A percentile compares a stretch with the other conserved stretches of the same genome.
phyloP scores from a whole-genome alignment of 2,888 invertebrate genomes.

The Cabera pusaria region DNA sequence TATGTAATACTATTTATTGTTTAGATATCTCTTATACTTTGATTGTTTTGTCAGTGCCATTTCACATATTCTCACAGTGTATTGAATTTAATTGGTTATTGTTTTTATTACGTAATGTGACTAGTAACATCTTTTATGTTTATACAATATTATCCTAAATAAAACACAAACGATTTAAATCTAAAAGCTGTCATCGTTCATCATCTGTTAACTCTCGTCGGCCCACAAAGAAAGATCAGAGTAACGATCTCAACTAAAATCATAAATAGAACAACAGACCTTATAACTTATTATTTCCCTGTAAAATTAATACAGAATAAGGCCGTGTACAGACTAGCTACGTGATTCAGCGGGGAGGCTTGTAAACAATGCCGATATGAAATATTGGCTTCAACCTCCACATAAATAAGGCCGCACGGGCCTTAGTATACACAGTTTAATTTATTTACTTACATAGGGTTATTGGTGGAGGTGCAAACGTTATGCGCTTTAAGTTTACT shows the following conservation, averaged over 20 bases:
- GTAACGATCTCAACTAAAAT: neutral
- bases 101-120: too few relatives aligned
- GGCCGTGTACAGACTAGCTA: slow-evolving; percentile 43
- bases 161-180: too few relatives aligned
- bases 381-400: slow-evolving; percentile 54
- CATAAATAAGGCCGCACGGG: slow-evolving; percentile 41
- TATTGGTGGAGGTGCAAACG: slow-evolving; percentile 25
- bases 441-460: slow-evolving; percentile 27
- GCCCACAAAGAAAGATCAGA: neutral
- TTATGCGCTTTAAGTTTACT: slow-evolving; percentile 10
- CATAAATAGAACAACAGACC: slow-evolving; percentile 17
- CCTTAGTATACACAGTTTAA: slow-evolving; percentile 26
- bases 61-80: too few relatives aligned
- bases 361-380: slow-evolving; percentile 62
- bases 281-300: slow-evolving; percentile 17
- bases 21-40: too few relatives aligned
- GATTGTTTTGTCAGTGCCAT: too few relatives aligned
- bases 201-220: too few relatives aligned
- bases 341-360: slow-evolving; percentile 49
- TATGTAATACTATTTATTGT: too few relatives aligned
- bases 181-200: too few relatives aligned
- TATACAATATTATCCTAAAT: too few relatives aligned
- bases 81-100: too few relatives aligned
- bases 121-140: too few relatives aligned
- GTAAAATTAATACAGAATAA: slow-evolving; percentile 32